These are phyloP conservation scores for Hemichromis elongatus DNA, from an alignment of 2,113 vertebrate species.

Conservation along the genomic window DNA sequence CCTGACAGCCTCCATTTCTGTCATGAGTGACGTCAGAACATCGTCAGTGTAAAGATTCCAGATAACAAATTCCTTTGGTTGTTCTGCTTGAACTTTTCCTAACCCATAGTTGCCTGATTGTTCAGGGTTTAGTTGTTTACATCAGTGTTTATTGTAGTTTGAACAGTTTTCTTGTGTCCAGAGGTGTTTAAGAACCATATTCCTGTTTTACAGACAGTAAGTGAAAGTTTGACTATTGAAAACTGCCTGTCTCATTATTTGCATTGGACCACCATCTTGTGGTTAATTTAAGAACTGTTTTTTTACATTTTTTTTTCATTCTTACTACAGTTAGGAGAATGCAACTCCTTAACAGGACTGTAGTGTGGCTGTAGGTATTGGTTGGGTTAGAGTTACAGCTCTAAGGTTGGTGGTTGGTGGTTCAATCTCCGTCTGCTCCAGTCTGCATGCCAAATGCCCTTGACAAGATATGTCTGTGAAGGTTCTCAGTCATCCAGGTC, in stretches of 20 bases:
- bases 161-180: neutral
- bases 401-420: rapidly evolving
- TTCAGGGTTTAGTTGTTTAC: neutral
- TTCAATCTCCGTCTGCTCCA: rapidly evolving
- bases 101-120: neutral
- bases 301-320: neutral
- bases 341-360: neutral
- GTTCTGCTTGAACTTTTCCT: rapidly evolving
- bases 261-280: neutral
- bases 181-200: neutral
- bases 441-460: neutral
- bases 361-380: neutral
- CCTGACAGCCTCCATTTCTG: rapidly evolving
- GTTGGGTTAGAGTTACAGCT: too few relatives aligned
- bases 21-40: neutral
- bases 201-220: neutral
- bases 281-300: neutral
- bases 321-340: neutral
- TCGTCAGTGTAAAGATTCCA: rapidly evolving
- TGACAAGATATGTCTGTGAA: too few relatives aligned
- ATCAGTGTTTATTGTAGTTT: neutral
- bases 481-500: too few relatives aligned
- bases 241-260: neutral
- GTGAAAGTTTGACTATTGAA: neutral
- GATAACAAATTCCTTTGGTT: neutral